Conservation (phyloP, 1,140 invertebrate species). For the Drosophila navojoa region DNA sequence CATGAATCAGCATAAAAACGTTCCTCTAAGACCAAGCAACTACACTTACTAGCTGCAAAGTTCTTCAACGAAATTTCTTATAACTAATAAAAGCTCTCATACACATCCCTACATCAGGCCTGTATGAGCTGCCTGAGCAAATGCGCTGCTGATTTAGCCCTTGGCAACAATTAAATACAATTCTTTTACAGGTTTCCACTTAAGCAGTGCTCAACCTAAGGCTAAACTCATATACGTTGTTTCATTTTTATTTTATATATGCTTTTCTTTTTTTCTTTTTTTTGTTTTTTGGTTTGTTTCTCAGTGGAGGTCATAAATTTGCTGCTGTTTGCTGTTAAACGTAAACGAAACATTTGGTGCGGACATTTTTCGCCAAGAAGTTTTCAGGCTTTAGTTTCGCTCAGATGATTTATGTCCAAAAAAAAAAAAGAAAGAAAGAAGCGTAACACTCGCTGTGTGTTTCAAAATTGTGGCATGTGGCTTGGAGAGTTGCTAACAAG, state of each 20-base stretch:
- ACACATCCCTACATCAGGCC: not conserved
- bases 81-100: no score
- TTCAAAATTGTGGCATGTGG: not conserved
- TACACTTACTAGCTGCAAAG: no score
- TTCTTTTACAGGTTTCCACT: constrained; percentile 7
- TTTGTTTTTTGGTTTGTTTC: constrained; percentile 44
- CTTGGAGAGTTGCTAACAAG: constrained; percentile 64
- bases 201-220: constrained; percentile 14
- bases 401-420: constrained; percentile 1
- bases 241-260: constrained; percentile 33
- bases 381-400: constrained; percentile 30
- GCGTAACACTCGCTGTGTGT: constrained; percentile 1
- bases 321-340: constrained; percentile 40
- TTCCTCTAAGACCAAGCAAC: no score
- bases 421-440: no score
- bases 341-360: constrained; percentile 74
- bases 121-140: not conserved
- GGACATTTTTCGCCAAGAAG: constrained; percentile 62
- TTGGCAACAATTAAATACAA: constrained; percentile 12
- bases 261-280: constrained; percentile 4
- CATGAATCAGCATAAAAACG: no score
- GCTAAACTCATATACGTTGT: constrained; percentile 16
- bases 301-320: constrained; percentile 45
- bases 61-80: no score
- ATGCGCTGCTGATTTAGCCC: constrained; percentile 1